Percentiles rank a stretch among this genome's conserved stretches.
These are phyloP conservation scores for Hyperoplus immaculatus DNA, from an alignment of 2,797 vertebrate genomes.

Conservation along the genomic window DNA sequence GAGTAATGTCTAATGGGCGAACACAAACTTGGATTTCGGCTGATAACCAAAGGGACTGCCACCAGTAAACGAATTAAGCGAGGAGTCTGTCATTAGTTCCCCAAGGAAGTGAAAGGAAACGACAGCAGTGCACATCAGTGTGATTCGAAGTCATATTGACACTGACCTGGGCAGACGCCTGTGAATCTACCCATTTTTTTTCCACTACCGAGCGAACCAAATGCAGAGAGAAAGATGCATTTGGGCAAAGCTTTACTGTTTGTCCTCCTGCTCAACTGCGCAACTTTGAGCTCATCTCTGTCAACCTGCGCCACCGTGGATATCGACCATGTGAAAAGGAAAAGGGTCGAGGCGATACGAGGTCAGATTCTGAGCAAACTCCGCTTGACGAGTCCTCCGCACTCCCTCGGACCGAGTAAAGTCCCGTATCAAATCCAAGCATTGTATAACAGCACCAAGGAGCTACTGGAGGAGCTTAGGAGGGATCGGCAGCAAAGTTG, in stretches of 20 bases:
- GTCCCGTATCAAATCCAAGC: constrained; percentile 91
- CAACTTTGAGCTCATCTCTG: constrained; percentile 88
- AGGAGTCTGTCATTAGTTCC: constrained; percentile 19
- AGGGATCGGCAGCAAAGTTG: constrained; percentile 87
- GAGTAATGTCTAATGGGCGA: constrained; percentile 65
- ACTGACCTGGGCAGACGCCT: constrained; percentile 31
- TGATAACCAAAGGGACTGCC: constrained; percentile 45
- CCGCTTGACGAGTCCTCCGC: constrained; percentile 90
- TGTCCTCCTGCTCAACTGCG: constrained; percentile 89
- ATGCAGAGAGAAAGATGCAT: constrained; percentile 87
- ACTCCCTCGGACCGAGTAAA: constrained; percentile 87
- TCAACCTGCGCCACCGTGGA: constrained; percentile 95
- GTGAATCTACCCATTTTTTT: constrained; percentile 36
- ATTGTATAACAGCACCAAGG: constrained; percentile 94
- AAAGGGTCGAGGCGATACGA: constrained; percentile 93
- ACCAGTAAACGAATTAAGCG: constrained; percentile 50
- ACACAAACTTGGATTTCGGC: constrained; percentile 62
- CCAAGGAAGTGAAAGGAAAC: constrained; percentile 20
- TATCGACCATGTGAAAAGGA: constrained; percentile 92
- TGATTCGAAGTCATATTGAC: constrained; percentile 26
- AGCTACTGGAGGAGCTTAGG: constrained; percentile 91
- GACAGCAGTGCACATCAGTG: background rate
- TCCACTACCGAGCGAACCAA: constrained; percentile 46
- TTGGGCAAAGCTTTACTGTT: constrained; percentile 88
- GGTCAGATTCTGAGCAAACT: constrained; percentile 95